phyloP scores from a whole-genome alignment of 2,797 vertebrate genomes.

The Momotus momota region DNA sequence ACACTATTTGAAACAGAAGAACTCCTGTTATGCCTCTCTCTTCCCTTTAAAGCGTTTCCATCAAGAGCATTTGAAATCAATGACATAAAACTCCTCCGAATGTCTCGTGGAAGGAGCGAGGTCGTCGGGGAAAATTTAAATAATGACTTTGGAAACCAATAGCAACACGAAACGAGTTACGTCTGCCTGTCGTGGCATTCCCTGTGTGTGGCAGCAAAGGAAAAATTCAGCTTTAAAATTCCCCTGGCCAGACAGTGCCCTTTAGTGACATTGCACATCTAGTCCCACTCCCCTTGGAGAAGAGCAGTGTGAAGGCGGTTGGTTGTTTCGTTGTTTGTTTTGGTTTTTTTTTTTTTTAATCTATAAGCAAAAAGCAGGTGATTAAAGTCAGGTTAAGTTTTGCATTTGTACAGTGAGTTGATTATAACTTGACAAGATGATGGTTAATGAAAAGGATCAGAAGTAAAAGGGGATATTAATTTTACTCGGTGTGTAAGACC shows the following conservation, averaged over 20 bases:
- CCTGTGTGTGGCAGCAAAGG: rapidly evolving
- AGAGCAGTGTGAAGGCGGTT: neutral
- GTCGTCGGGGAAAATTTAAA: conserved; percentile 25
- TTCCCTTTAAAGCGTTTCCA: neutral
- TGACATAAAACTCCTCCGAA: neutral
- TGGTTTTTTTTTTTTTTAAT: rapidly evolving
- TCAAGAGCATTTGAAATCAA: conserved; percentile 38
- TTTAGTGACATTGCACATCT: neutral
- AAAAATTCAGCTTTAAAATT: neutral
- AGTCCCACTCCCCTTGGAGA: neutral
- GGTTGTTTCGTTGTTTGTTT: neutral
- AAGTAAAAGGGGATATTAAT: conserved; percentile 62
- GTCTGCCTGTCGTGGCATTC: neutral
- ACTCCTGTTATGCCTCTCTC: neutral
- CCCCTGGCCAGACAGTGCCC: neutral
- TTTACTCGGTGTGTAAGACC: conserved; percentile 44
- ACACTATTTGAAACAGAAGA: neutral
- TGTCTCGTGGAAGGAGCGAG: neutral
- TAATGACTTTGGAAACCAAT: neutral
- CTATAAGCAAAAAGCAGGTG: neutral
- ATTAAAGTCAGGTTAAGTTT: neutral
- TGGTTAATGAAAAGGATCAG: conserved; percentile 28
- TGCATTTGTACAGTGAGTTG: neutral
- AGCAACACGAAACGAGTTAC: neutral
- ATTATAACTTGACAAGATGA: neutral